Percentiles rank a stretch among this genome's conserved stretches.
Conservation (phyloP, 2,113 vertebrate species). For the Elephas maximus region DNA sequence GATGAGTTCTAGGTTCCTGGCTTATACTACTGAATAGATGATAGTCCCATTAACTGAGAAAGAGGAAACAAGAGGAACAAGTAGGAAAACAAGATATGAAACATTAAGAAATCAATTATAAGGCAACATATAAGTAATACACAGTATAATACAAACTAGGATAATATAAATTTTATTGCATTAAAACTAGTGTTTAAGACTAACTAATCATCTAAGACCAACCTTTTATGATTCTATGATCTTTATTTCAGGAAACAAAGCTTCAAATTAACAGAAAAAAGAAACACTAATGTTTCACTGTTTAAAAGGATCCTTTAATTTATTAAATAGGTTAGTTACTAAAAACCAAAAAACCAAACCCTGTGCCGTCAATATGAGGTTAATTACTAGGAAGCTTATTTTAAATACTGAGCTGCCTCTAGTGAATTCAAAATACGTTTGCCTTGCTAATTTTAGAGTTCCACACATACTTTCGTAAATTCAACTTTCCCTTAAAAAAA, state of each 20-base stretch:
- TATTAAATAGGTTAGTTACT: conserved; percentile 41
- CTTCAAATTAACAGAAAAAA: conserved; percentile 2
- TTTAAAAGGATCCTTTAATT: neutral
- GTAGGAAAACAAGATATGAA: neutral
- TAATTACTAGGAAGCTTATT: conserved; percentile 21
- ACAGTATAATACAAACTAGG: neutral
- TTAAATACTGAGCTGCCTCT: conserved; percentile 64
- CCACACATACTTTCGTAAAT: conserved; percentile 38
- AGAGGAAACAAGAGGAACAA: neutral
- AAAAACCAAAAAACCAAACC: neutral
- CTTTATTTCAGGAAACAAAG: neutral
- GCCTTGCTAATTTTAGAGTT: conserved; percentile 49
- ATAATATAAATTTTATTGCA: neutral
- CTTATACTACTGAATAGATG: neutral
- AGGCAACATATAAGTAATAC: neutral
- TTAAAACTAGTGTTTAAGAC: conserved; percentile 35
- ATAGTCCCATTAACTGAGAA: neutral
- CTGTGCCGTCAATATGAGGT: too few species aligned
- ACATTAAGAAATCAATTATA: neutral
- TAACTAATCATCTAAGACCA: neutral
- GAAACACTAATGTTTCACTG: neutral
- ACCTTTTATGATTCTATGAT: neutral
- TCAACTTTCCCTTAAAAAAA: neutral
- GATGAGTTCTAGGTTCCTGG: neutral
- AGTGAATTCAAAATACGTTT: conserved; percentile 53